Percentiles rank a stretch among this genome's conserved stretches.
Evolutionary conservation across 2,888 invertebrate species (phyloP).

Genomic region (Lithophane socia): DNA sequence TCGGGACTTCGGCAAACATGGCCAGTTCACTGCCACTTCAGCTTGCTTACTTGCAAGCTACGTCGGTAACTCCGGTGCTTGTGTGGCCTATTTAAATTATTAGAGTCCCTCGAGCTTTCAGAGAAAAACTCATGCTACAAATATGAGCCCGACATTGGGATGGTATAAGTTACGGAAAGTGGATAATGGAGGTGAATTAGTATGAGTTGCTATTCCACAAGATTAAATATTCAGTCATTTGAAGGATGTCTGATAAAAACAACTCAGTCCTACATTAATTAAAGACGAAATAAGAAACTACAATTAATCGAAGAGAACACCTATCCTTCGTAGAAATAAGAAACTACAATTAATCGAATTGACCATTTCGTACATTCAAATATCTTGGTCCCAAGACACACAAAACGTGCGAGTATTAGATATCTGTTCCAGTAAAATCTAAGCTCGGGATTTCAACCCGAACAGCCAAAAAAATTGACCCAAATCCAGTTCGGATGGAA

Average conservation of each 20-base stretch:
- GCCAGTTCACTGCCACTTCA: too few species aligned
- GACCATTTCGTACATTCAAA: neutral
- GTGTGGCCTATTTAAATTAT: too few species aligned
- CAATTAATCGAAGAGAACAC: neutral
- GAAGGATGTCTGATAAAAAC: neutral
- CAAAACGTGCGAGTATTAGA: neutral
- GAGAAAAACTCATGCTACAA: neutral
- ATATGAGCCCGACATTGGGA: neutral
- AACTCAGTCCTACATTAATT: neutral
- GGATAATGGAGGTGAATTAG: neutral
- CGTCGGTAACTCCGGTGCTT: too few species aligned
- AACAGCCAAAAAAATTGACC: neutral
- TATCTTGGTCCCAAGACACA: neutral
- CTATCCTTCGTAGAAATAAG: neutral
- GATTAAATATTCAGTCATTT: neutral
- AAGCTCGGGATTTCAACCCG: conserved; percentile 14
- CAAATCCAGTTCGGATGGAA: neutral
- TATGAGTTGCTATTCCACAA: neutral
- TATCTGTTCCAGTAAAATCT: conserved; percentile 28
- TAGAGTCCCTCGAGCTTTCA: neutral
- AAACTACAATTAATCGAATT: neutral
- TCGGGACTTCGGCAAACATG: too few species aligned
- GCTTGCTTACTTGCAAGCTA: too few species aligned
- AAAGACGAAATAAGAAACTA: neutral
- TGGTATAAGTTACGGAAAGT: neutral